These are phyloP conservation scores for Cyphomyrus discorhynchus DNA, from an alignment of 2,113 vertebrate genomes.

Conservation along the genomic window DNA sequence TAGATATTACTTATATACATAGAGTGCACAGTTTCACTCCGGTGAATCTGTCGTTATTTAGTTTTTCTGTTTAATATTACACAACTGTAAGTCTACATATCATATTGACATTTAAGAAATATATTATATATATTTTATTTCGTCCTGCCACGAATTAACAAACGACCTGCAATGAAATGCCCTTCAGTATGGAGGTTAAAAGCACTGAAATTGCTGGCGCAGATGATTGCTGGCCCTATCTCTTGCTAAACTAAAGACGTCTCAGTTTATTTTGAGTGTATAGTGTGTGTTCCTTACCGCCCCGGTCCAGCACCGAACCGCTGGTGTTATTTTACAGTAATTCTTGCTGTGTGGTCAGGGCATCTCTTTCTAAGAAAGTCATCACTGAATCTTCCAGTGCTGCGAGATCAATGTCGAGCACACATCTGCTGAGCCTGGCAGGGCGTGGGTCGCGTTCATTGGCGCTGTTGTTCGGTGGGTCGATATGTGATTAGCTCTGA, in stretches of 20 bases:
- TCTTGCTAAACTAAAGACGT: background rate
- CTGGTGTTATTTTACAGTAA: background rate
- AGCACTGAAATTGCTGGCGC: background rate
- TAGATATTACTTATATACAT: constrained; percentile 31
- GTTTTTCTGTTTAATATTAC: constrained; percentile 5
- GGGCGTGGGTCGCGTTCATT: constrained; percentile 45
- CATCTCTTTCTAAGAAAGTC: background rate
- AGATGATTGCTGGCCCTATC: background rate
- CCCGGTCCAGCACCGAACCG: background rate
- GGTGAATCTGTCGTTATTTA: constrained; percentile 39
- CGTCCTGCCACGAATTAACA: background rate
- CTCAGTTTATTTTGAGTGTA: background rate
- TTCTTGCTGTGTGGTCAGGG: background rate
- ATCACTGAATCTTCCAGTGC: background rate
- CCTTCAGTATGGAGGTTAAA: background rate
- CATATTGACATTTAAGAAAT: background rate
- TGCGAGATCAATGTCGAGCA: background rate
- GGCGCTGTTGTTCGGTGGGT: constrained; percentile 50
- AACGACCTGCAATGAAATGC: background rate
- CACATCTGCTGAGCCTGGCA: constrained; percentile 33
- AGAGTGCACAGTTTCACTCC: constrained; percentile 30
- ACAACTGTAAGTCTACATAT: background rate
- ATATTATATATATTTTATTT: background rate
- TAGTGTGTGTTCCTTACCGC: background rate
- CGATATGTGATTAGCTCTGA: constrained; percentile 63